Conservation (phyloP, 2,113 vertebrate genomes). For the Propithecus coquereli region DNA sequence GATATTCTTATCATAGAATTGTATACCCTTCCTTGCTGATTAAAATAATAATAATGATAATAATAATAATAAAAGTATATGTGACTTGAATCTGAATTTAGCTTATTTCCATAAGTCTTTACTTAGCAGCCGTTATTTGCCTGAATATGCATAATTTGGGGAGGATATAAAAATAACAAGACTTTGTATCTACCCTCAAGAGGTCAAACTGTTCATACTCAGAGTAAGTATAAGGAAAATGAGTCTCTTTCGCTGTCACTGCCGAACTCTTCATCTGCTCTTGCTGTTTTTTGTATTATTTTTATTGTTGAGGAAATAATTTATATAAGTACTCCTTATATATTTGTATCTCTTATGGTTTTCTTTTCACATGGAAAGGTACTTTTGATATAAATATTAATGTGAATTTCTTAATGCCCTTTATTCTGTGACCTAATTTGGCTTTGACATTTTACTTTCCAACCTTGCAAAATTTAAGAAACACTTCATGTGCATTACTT, state of each 20-base stretch:
- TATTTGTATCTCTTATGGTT: background rate
- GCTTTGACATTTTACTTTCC: background rate
- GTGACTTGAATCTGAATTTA: background rate
- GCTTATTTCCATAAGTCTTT: background rate
- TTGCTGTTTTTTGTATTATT: background rate
- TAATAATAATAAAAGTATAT: background rate
- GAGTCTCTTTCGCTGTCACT: background rate
- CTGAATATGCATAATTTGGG: background rate
- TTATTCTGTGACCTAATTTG: conserved; percentile 17
- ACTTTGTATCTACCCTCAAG: background rate
- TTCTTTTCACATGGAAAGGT: background rate
- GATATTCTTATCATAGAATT: background rate
- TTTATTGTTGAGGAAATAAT: background rate
- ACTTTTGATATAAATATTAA: conserved; percentile 44
- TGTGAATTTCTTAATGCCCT: background rate
- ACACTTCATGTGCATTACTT: background rate
- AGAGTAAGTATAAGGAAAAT: background rate
- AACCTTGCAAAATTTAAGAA: conserved; percentile 8
- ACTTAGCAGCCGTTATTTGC: background rate
- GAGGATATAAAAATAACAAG: background rate
- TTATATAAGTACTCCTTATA: background rate
- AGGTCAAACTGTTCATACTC: background rate
- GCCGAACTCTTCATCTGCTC: background rate
- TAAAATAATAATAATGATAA: background rate
- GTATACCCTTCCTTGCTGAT: background rate